These are phyloP conservation scores for Amphipyra berbera DNA, from an alignment of 2,888 invertebrate genomes.

Conservation along the genomic window DNA sequence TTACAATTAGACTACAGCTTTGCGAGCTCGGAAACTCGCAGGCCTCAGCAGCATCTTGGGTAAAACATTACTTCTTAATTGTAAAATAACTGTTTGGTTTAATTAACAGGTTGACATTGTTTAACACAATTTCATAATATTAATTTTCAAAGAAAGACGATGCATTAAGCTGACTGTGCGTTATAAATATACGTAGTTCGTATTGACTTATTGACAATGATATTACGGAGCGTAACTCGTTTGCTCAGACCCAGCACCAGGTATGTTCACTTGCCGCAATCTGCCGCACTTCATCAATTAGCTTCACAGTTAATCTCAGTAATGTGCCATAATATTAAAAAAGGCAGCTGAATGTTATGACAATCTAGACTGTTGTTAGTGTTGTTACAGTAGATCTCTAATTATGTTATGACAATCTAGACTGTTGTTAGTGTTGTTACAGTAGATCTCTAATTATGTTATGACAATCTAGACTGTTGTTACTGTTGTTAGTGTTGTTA, in stretches of 20 bases:
- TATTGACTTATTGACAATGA: slow-evolving; percentile 13
- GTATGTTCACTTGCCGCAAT: background rate
- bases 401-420: too few species aligned
- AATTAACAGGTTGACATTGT: slow-evolving; percentile 5
- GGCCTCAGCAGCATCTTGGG: background rate
- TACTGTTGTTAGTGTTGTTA: too few species aligned
- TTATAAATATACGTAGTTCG: background rate
- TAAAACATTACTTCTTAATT: slow-evolving; percentile 3
- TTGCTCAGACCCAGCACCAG: slow-evolving; percentile 1
- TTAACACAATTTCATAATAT: background rate
- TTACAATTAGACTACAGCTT: background rate
- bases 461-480: too few species aligned
- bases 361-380: too few species aligned
- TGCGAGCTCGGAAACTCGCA: background rate
- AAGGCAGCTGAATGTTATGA: too few species aligned
- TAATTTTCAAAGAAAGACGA: background rate
- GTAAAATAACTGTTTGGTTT: background rate
- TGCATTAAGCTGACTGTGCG: background rate
- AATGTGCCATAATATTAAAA: background rate
- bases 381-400: too few species aligned
- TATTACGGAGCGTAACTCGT: slow-evolving; percentile 1
- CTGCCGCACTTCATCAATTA: background rate
- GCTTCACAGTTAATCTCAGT: too few species aligned
- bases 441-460: too few species aligned
- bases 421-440: too few species aligned